These are phyloP conservation scores for Dufourea novaeangliae DNA, from an alignment of 1,140 invertebrate species.

Conservation along the genomic window DNA sequence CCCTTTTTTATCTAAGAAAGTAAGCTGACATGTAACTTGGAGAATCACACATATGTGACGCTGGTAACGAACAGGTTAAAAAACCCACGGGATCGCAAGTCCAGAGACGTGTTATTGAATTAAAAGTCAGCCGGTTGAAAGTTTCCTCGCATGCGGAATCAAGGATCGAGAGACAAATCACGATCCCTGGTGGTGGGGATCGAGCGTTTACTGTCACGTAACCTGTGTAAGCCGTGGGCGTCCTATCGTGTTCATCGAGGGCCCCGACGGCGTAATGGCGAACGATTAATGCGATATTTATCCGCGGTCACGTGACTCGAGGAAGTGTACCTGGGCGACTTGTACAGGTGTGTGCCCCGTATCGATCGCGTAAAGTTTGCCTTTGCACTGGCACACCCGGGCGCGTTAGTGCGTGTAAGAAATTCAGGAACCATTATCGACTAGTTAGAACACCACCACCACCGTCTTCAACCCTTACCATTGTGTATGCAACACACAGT, in stretches of 20 bases:
- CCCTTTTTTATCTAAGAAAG: too few species aligned
- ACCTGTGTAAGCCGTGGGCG: constrained; percentile 15
- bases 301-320: constrained; percentile 31
- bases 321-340: not conserved
- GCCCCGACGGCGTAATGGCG: constrained; percentile 15
- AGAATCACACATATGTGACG: too few species aligned
- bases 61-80: too few species aligned
- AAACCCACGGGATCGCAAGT: too few species aligned
- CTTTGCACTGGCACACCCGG: constrained; percentile 22
- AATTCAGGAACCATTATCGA: constrained; percentile 48
- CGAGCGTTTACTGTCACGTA: constrained; percentile 43
- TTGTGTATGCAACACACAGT: constrained; percentile 1
- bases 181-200: not conserved
- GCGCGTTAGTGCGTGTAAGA: constrained; percentile 40
- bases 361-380: constrained; percentile 42
- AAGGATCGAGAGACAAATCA: constrained; percentile 42
- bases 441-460: not conserved
- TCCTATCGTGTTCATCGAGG: constrained; percentile 31
- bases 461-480: not conserved
- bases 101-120: constrained; percentile 64
- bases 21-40: too few species aligned
- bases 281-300: constrained; percentile 58
- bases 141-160: not conserved
- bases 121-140: constrained; percentile 17
- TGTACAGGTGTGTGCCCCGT: not conserved